phyloP scores from a whole-genome alignment of 2,113 vertebrate genomes.

The Mixornis gularis region DNA sequence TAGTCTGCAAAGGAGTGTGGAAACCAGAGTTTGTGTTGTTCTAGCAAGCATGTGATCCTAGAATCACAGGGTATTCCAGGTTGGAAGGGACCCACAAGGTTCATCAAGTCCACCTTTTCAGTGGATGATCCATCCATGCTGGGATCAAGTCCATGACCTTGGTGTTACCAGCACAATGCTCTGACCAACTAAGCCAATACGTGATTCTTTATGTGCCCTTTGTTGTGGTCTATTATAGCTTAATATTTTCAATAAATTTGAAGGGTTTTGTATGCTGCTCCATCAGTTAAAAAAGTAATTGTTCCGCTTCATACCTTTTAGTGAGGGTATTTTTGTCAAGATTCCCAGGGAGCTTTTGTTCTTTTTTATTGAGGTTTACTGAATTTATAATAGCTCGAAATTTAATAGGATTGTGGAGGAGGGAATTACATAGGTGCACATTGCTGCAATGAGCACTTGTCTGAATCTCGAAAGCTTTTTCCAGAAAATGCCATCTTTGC shows the following conservation, averaged over 20 bases:
- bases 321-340: not conserved
- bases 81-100: not conserved
- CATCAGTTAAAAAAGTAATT: not conserved
- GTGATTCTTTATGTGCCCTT: rapidly evolving
- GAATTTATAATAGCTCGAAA: not conserved
- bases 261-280: not conserved
- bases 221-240: not conserved
- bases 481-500: not conserved
- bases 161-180: not conserved
- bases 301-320: not conserved
- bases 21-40: not conserved
- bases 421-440: not conserved
- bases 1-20: not conserved
- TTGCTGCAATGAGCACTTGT: not conserved
- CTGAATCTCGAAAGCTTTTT: not conserved
- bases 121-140: not conserved
- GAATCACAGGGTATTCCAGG: not conserved
- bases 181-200: not conserved
- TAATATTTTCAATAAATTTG: not conserved
- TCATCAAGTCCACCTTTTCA: not conserved
- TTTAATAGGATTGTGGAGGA: not conserved
- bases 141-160: not conserved
- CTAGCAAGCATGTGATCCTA: not conserved
- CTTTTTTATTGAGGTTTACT: not conserved
- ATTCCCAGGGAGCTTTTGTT: not conserved